Conservation (phyloP, 2,888 invertebrate genomes). For the Spilarctia lutea region DNA sequence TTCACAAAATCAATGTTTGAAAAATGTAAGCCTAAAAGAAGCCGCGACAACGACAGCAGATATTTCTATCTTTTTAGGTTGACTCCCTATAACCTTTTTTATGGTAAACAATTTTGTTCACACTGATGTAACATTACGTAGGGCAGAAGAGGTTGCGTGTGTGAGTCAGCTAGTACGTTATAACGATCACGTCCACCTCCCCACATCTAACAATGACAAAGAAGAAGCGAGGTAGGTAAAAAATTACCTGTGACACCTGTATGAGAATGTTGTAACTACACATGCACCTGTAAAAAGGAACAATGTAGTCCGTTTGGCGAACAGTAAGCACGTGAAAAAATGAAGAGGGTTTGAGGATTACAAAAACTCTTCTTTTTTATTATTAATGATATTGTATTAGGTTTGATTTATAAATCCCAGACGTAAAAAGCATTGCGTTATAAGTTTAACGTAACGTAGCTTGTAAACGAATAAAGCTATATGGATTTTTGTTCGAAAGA, state of each 20-base stretch:
- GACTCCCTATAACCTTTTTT: no score
- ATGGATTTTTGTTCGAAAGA: background rate
- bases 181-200: background rate
- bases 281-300: background rate
- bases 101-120: no score
- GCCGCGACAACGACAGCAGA: no score
- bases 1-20: no score
- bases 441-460: background rate
- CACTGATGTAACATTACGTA: no score
- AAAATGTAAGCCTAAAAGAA: no score
- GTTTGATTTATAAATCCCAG: background rate
- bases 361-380: background rate
- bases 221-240: background rate
- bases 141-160: no score
- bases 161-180: no score
- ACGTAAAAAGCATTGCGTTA: background rate
- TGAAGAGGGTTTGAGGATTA: background rate
- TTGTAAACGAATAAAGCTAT: background rate
- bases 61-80: no score
- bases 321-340: background rate
- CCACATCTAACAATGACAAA: background rate
- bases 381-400: background rate
- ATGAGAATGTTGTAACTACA: background rate
- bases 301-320: background rate
- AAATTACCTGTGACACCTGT: background rate